Evolutionary conservation across 2,113 vertebrate species (phyloP), one percentile per base, ranked within the genome.

Genomic region (Epinephelus lanceolatus): DNA sequence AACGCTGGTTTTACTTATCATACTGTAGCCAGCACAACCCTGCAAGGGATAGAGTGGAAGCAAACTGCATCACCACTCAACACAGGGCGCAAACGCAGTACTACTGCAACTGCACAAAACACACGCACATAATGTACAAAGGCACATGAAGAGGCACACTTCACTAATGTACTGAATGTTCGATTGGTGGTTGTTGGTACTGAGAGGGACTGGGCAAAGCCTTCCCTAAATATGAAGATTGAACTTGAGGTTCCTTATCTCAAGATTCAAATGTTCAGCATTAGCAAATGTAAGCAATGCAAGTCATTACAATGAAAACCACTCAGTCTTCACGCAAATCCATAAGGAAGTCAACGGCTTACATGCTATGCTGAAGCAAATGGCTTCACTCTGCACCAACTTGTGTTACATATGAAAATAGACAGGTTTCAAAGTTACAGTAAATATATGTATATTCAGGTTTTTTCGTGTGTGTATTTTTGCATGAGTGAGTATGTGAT

Each of bases 1-100:
- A 96, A 93, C 81, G 70, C 95, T 96, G 92, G 92, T 94, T 96
- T 96, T 94, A 96, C 95, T 97, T 96, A 97, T 96, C 96, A 93
- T 91, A 93, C 92, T 76, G 73, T 92, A 94, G 93, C 95, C 95
- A 95, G 95, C 88, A 95, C 93, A 86, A 86, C 93, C 95, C 94
- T 96, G 90, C 57, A 86, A 95, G 92, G 91, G 95, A 93, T 86
- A 93, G 90, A 91, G 90, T 86, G 87, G 79, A 71, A 91, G 70
- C 66, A 80, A 68, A 85, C 81, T 53, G 79, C 94, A 95, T 79
- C 78, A 78, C 66, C 56, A 74, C 42, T 79, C 76, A 88, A 70
- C 83, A 87, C 88, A 71, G 79, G 51, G 49, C 11, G 3, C 47
- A 74, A 85, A 62, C 71, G 78, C n/a, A 56, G 21, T 37, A 25